Percentiles rank a stretch among this genome's conserved stretches.
Conservation (phyloP, 2,888 invertebrate species). For the Unio pictorum region DNA sequence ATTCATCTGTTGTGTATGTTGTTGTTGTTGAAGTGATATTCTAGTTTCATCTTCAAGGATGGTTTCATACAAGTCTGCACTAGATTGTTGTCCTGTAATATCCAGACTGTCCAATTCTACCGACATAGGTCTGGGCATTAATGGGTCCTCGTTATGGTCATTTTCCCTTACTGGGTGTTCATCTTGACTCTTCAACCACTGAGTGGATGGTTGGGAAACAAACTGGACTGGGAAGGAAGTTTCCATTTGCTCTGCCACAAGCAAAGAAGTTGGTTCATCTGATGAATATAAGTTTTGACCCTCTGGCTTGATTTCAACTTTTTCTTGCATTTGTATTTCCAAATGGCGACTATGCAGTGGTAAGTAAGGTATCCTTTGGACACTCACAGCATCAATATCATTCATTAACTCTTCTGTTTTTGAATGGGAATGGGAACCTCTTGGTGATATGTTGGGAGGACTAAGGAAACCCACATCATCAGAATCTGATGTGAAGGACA, state of each 20-base stretch:
- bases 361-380: constrained; percentile 2
- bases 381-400: background rate
- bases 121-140: no score
- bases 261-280: constrained; percentile 6
- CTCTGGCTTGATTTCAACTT: constrained; percentile 8
- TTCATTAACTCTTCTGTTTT: background rate
- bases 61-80: no score
- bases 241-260: constrained; percentile 6
- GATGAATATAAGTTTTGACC: constrained; percentile 17
- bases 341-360: constrained; percentile 11
- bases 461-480: constrained; percentile 20
- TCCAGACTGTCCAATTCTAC: no score
- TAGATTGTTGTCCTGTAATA: no score
- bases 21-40: no score
- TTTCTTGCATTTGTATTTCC: constrained; percentile 8
- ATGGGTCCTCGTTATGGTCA: no score
- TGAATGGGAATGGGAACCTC: constrained; percentile 15
- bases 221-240: constrained; percentile 8
- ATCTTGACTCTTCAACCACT: background rate
- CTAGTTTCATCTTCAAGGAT: no score
- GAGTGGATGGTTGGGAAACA: background rate
- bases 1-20: no score
- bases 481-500: constrained; percentile 37
- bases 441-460: constrained; percentile 18
- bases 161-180: no score